These are phyloP conservation scores for Buceros bicornis DNA, from an alignment of 2,797 vertebrate genomes.

Conservation along the genomic window DNA sequence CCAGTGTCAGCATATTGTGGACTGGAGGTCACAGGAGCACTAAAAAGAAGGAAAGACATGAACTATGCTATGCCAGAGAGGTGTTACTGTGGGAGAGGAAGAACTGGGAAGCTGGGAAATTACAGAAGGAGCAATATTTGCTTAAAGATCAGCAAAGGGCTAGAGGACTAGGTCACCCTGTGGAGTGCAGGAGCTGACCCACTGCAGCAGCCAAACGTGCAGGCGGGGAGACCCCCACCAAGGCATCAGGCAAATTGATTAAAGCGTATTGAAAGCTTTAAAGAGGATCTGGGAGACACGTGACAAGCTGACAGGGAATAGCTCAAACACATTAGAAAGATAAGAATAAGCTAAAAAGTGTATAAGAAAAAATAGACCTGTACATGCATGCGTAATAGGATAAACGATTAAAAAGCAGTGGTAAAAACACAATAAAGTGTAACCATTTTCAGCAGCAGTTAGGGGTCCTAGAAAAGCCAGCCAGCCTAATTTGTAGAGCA, in stretches of 20 bases:
- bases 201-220: neutral
- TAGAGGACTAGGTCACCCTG: neutral
- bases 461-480: neutral
- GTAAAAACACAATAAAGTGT: neutral
- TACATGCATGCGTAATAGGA: neutral
- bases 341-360: neutral
- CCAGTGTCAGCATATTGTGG: neutral
- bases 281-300: neutral
- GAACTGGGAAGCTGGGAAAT: neutral
- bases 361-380: neutral
- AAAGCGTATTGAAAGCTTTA: neutral
- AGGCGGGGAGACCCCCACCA: rapidly evolving
- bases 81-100: neutral
- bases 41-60: neutral
- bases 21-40: neutral
- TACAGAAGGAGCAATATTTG: neutral
- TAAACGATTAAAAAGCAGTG: neutral
- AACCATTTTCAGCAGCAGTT: neutral
- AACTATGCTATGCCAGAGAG: neutral
- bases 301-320: neutral
- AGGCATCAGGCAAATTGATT: neutral
- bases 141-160: neutral
- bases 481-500: neutral
- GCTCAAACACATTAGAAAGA: neutral
- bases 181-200: neutral